Conservation (phyloP, 1,140 invertebrate genomes). For the Oreohelix idahoensis region DNA sequence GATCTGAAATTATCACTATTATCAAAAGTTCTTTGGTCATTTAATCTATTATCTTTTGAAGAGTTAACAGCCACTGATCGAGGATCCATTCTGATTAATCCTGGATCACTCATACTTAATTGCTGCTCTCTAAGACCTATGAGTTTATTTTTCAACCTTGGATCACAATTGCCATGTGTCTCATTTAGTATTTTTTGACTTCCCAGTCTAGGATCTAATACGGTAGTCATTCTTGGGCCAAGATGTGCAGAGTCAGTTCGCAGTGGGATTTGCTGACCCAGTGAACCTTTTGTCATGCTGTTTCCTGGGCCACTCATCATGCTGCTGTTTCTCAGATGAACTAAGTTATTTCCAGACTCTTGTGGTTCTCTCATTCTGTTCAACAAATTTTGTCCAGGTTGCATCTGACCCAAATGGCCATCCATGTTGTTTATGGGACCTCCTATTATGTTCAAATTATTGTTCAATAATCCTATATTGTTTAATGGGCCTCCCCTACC, state of each 20-base stretch:
- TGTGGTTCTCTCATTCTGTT: background rate
- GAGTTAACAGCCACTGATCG: background rate
- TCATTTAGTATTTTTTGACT: constrained; percentile 30
- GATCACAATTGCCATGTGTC: constrained; percentile 35
- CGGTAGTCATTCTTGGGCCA: background rate
- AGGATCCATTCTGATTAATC: constrained; percentile 15
- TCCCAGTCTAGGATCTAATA: background rate
- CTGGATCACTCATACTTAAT: constrained; percentile 23
- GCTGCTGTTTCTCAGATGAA: background rate
- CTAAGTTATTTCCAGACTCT: background rate
- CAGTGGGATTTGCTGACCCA: background rate
- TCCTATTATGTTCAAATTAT: background rate
- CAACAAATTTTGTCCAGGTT: background rate
- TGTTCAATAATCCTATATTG: background rate
- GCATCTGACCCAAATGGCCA: constrained; percentile 9
- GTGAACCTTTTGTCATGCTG: background rate
- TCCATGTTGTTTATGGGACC: constrained; percentile 27
- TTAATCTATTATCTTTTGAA: background rate
- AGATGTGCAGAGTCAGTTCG: background rate
- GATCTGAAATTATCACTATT: background rate
- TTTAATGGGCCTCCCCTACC: background rate
- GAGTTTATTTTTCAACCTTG: background rate
- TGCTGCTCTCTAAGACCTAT: constrained; percentile 12
- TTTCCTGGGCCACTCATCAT: background rate
- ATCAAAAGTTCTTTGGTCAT: background rate